A percentile compares a stretch with the other conserved stretches of the same genome.
phyloP scores from a whole-genome alignment of 2,797 vertebrate genomes.

The Discoglossus pictus region DNA sequence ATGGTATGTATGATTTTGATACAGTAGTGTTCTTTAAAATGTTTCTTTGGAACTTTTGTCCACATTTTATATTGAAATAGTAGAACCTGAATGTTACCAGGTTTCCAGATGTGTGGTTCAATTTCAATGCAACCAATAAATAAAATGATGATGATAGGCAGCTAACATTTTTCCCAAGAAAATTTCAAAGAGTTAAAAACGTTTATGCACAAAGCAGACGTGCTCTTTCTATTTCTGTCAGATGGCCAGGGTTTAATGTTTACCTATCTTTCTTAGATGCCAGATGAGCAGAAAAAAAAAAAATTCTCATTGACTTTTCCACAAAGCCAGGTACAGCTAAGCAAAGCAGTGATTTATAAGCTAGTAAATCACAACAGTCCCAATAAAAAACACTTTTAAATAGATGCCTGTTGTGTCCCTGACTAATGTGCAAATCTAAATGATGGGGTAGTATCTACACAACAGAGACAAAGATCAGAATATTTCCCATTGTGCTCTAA shows the following conservation, averaged over 20 bases:
- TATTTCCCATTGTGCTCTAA: conserved; percentile 28
- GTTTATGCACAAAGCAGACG: conserved; percentile 58
- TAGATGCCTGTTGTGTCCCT: conserved; percentile 50
- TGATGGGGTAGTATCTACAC: conserved; percentile 55
- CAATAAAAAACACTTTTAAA: conserved; percentile 52
- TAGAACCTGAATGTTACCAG: conserved; percentile 53
- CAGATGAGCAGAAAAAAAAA: conserved; percentile 52
- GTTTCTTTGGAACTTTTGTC: conserved; percentile 2
- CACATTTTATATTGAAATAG: conserved; percentile 54
- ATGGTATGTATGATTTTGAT: conserved; percentile 16
- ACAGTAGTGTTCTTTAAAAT: conserved; percentile 29
- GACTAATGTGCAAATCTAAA: conserved; percentile 33
- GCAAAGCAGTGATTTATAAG: conserved; percentile 56
- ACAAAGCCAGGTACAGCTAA: conserved; percentile 45
- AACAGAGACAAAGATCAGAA: conserved; percentile 54
- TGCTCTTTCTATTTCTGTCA: conserved; percentile 54
- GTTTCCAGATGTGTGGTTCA: conserved; percentile 62
- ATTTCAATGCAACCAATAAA: conserved; percentile 62
- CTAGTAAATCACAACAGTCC: conserved; percentile 40
- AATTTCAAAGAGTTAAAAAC: conserved; percentile 61
- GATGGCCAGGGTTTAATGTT: conserved; percentile 58
- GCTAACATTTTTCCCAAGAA: conserved; percentile 62
- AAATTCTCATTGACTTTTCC: conserved; percentile 51
- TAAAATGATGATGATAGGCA: conserved; percentile 57
- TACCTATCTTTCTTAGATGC: conserved; percentile 48